Conservation (phyloP, 1,140 invertebrate genomes). For the Vanessa atalanta region DNA sequence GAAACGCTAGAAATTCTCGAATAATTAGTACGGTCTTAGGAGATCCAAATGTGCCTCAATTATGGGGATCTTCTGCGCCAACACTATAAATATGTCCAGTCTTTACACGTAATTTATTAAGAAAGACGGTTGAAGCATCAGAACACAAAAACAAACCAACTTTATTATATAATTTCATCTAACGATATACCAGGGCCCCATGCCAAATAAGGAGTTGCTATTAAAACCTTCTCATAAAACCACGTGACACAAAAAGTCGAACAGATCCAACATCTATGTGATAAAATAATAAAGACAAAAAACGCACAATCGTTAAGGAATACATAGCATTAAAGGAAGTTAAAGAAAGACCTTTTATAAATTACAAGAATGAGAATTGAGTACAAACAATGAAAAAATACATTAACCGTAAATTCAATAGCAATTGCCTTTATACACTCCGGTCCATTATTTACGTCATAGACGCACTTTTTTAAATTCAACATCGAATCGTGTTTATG, state of each 20-base stretch:
- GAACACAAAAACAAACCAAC: not conserved
- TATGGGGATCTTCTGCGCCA: too few relatives aligned
- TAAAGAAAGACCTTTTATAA: conserved; percentile 33
- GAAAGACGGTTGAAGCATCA: too few relatives aligned
- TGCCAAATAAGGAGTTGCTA: not conserved
- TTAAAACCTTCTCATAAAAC: conserved; percentile 6
- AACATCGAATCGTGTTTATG: not conserved
- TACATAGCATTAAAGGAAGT: conserved; percentile 27
- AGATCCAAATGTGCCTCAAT: too few relatives aligned
- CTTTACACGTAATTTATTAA: too few relatives aligned
- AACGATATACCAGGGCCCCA: not conserved
- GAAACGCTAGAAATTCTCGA: too few relatives aligned
- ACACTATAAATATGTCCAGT: too few relatives aligned
- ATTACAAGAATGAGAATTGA: conserved; percentile 37
- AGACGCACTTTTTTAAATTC: not conserved
- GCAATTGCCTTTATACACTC: conserved; percentile 39
- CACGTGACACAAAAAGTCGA: conserved; percentile 4
- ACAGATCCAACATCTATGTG: not conserved
- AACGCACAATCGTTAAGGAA: conserved; percentile 5
- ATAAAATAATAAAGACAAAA: conserved; percentile 11
- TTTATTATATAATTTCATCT: not conserved
- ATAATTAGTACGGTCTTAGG: too few relatives aligned
- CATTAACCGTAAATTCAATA: conserved; percentile 42
- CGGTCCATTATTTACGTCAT: conserved; percentile 36
- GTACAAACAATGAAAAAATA: conserved; percentile 42